Evolutionary conservation across 1,140 invertebrate species (phyloP).

Genomic region (Zaprionus kolodkinae): DNA sequence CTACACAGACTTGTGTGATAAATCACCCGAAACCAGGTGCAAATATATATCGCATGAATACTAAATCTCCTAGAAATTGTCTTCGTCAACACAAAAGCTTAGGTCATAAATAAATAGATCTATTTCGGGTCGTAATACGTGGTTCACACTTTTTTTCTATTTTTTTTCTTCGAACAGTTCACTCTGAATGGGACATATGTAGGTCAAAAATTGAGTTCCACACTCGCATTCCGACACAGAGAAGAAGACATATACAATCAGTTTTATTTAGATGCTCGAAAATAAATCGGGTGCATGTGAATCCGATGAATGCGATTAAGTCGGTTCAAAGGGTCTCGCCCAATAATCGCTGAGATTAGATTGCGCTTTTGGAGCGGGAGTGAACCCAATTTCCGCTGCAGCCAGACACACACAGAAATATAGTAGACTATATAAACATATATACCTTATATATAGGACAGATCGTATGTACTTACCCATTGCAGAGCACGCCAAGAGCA

Average conservation of each 20-base stretch:
- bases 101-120: constrained; percentile 2
- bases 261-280: constrained; percentile 59
- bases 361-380: constrained; percentile 21
- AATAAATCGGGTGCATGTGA: constrained; percentile 46
- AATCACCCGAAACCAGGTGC: neutral
- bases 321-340: constrained; percentile 47
- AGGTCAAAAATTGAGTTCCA: constrained; percentile 61
- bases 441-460: constrained; percentile 24
- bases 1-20: neutral
- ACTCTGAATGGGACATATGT: constrained; percentile 48
- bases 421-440: neutral
- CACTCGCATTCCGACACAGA: constrained; percentile 21
- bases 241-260: constrained; percentile 48
- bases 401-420: neutral
- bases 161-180: constrained; percentile 4
- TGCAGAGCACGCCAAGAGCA: constrained; percentile 50
- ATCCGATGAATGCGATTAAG: constrained; percentile 58
- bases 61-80: neutral
- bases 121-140: neutral
- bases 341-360: constrained; percentile 62
- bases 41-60: neutral
- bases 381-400: constrained; percentile 38
- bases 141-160: neutral
- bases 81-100: neutral
- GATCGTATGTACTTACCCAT: constrained; percentile 57